Evolutionary conservation across 2,797 vertebrate genomes (phyloP), one percentile per base, ranked within the genome.

Genomic region (Tachyglossus aculeatus): DNA sequence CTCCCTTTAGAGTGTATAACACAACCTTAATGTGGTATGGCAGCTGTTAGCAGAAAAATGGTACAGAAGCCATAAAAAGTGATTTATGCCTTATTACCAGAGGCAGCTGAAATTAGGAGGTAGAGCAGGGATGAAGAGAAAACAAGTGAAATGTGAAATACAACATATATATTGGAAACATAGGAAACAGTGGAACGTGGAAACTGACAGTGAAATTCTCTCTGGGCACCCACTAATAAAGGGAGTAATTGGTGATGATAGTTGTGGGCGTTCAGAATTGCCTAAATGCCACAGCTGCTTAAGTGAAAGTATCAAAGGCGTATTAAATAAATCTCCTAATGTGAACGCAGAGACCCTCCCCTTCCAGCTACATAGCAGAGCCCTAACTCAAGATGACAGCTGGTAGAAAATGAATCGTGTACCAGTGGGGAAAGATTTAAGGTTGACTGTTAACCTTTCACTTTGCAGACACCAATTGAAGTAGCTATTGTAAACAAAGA

Each of bases 21-120:
- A 48, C 43, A 80, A 76, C 39, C 18, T 77, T 85, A 88, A 84
- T 73, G 48, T 73, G 60, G n/a, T 58, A 57, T 67, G 80, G 81
- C 85, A 88, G 75, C 75, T 90, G 81, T 84, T 81, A 87, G 81
- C 77, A 87, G 78, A 81, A 86, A 85, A 83, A 88, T 59, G 57
- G 63, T 77, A 44, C 68, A 80, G 81, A 71, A 85, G 70, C 76
- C 76, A 82, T 88, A 88, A 84, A 86, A 86, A 81, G 45, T 89
- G 66, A 92, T 90, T 88, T 86, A 85, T 82, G 62, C 57, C 60
- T 73, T 81, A 80, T 80, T 82, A 81, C 74, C 5, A 27, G 63
- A 84, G 66, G 66, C 56, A 88, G 58, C 25, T 84, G 85, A 66
- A 86, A 85, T 83, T 78, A 77, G 63, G 69, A 81, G 50, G 67